Evolutionary conservation across 1,140 invertebrate species (phyloP).

Genomic region (Notospermus geniculatus): DNA sequence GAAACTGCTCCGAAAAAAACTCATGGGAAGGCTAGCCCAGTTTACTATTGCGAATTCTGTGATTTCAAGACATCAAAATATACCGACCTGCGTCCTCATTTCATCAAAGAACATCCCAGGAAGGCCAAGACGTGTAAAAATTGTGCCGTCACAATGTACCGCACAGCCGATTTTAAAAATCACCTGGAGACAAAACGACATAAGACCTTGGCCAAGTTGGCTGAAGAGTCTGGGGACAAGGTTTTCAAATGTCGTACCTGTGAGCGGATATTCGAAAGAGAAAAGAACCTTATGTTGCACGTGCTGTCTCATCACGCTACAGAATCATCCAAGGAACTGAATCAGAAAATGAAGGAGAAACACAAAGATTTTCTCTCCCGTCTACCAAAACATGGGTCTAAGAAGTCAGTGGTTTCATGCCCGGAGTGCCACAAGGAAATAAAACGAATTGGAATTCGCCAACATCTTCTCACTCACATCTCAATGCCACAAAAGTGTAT

Average conservation of each 20-base stretch:
- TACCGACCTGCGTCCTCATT: conserved; percentile 41
- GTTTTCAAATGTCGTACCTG: conserved; percentile 25
- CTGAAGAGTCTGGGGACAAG: conserved; percentile 25
- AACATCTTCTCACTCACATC: conserved; percentile 44
- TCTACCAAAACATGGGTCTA: neutral
- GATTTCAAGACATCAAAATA: conserved; percentile 34
- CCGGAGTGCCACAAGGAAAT: conserved; percentile 42
- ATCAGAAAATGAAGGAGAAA: neutral
- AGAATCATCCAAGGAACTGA: neutral
- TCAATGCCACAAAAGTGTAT: conserved; percentile 40
- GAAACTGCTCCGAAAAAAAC: too few relatives aligned
- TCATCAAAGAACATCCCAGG: conserved; percentile 37
- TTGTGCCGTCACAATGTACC: neutral
- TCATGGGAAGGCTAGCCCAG: neutral
- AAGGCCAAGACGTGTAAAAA: conserved; percentile 17
- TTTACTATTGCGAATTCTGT: conserved; percentile 26
- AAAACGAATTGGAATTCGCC: conserved; percentile 36
- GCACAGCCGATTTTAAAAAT: neutral
- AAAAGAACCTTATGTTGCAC: conserved; percentile 3
- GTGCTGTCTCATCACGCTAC: neutral
- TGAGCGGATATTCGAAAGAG: neutral
- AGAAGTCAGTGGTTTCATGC: conserved; percentile 26
- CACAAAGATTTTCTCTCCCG: neutral
- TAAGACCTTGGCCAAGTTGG: neutral
- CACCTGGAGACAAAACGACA: neutral